Percentiles rank a stretch among this genome's conserved stretches.
Conservation (phyloP, 2,797 vertebrate species). For the Esox lucius region DNA sequence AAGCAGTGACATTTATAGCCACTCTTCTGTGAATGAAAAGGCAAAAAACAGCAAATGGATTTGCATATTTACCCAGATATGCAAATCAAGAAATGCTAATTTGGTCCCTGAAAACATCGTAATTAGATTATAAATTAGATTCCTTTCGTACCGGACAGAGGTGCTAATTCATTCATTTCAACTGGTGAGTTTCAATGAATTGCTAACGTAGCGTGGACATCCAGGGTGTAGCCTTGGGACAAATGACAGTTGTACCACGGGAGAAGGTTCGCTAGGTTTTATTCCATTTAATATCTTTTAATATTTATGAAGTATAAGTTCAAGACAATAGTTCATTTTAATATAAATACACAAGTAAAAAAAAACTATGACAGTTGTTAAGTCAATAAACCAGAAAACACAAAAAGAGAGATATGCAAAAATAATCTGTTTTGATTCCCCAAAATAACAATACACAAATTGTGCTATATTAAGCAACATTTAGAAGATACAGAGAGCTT, state of each 20-base stretch:
- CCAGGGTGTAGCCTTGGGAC: background rate
- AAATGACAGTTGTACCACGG: background rate
- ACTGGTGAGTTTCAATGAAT: conserved; percentile 23
- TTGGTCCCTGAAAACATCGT: conserved; percentile 59
- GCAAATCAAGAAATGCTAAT: conserved; percentile 64
- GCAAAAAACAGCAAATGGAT: conserved; percentile 52
- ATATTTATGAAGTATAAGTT: background rate
- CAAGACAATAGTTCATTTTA: background rate
- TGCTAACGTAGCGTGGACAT: background rate
- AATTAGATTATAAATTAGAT: conserved; percentile 73
- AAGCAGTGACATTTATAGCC: conserved; percentile 54
- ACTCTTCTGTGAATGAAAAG: conserved; percentile 52
- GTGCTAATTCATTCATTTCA: conserved; percentile 56
- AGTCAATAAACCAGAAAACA: background rate
- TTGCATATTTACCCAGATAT: conserved; percentile 64
- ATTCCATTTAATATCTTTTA: background rate
- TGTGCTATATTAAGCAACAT: conserved; percentile 48
- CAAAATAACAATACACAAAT: conserved; percentile 55
- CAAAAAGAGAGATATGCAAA: background rate
- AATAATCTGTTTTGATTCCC: conserved; percentile 45
- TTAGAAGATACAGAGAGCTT: conserved; percentile 54
- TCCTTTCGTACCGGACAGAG: conserved; percentile 65
- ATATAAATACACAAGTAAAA: background rate
- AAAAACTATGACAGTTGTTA: background rate
- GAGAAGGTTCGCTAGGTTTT: background rate